phyloP scores from a whole-genome alignment of 2,113 vertebrate species.

The Pseudorasbora parva region DNA sequence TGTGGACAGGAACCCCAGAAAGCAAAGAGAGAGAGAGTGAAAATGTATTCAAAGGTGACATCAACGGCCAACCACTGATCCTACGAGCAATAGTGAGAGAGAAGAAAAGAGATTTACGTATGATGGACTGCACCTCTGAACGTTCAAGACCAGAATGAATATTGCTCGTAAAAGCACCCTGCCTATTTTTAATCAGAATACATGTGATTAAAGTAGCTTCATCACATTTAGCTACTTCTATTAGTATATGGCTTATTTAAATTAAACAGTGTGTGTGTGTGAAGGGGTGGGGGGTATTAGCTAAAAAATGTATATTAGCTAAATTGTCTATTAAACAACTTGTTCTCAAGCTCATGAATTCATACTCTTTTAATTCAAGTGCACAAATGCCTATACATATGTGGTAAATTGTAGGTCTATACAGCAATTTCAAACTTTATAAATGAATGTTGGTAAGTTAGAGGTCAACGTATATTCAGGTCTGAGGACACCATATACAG shows the following conservation, averaged over 20 bases:
- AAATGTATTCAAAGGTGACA: conserved; percentile 45
- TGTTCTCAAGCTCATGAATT: background rate
- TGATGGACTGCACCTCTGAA: conserved; percentile 55
- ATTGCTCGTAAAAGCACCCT: conserved; percentile 21
- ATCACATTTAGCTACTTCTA: background rate
- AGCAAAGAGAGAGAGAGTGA: conserved; percentile 27
- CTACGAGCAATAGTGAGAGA: conserved; percentile 46
- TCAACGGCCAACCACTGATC: background rate
- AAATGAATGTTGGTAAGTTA: background rate
- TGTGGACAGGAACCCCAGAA: conserved; percentile 40
- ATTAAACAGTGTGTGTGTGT: too few relatives aligned
- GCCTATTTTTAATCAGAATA: background rate
- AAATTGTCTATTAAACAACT: background rate
- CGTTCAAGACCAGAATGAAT: conserved; percentile 46
- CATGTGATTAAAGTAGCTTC: background rate
- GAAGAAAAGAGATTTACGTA: conserved; percentile 41
- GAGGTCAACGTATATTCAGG: background rate
- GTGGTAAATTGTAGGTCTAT: background rate
- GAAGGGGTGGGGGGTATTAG: too few relatives aligned
- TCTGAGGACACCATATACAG: background rate
- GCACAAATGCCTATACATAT: background rate
- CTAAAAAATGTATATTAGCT: background rate
- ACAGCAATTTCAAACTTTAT: background rate
- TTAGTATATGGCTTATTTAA: background rate
- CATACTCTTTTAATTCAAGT: background rate